A percentile compares a stretch with the other conserved stretches of the same genome.
Evolutionary conservation across 2,888 invertebrate species (phyloP).

Genomic region (Ophion obscuratus): DNA sequence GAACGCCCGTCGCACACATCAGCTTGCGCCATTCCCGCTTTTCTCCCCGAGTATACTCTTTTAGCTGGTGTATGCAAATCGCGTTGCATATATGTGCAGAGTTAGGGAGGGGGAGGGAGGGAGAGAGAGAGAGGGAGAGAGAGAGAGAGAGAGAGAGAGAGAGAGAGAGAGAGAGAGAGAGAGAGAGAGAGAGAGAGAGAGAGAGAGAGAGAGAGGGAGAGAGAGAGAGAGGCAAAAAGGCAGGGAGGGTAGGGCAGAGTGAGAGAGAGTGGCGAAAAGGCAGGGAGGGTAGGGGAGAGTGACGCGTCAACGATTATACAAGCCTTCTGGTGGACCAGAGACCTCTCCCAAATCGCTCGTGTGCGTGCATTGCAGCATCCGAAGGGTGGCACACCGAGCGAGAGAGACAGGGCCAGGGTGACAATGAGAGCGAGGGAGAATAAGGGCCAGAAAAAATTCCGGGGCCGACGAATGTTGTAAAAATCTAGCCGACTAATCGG

Average conservation of each 20-base stretch:
- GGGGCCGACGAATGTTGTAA: constrained; percentile 77
- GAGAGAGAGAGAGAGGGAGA: background rate
- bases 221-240: constrained; percentile 6
- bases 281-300: constrained; percentile 74
- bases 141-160: constrained; percentile 5
- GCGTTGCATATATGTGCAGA: constrained; percentile 36
- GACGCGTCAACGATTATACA: constrained; percentile 81
- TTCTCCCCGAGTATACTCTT: constrained; percentile 71
- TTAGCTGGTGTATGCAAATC: constrained; percentile 81
- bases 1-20: constrained; percentile 71
- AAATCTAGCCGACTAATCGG: constrained; percentile 82
- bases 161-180: background rate
- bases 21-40: constrained; percentile 56
- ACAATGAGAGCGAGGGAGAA: constrained; percentile 54
- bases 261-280: constrained; percentile 55
- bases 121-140: background rate
- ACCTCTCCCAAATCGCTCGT: constrained; percentile 66
- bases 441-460: constrained; percentile 72
- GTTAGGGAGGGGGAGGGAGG: background rate
- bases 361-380: constrained; percentile 40
- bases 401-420: constrained; percentile 25
- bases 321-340: constrained; percentile 63
- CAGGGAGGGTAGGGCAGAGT: too few species aligned
- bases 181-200: constrained; percentile 8
- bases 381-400: constrained; percentile 48